Evolutionary conservation across 2,797 vertebrate genomes (phyloP).

Genomic region (Takifugu ocellatus): DNA sequence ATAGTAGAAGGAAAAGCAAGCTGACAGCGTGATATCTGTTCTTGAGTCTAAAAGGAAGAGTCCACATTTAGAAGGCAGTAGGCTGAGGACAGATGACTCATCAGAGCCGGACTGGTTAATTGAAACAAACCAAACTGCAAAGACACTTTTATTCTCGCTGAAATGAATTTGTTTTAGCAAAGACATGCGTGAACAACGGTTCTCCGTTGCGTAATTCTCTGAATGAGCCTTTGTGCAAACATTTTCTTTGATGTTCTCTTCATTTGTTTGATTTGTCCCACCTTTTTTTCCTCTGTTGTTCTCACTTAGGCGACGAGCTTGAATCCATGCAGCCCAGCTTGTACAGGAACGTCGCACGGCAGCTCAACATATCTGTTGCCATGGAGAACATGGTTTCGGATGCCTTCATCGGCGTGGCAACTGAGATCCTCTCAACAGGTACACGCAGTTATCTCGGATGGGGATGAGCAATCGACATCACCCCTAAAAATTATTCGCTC

Average conservation of each 20-base stretch:
- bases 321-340: conserved; percentile 89
- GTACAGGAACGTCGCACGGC: conserved; percentile 89
- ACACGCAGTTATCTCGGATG: conserved; percentile 12
- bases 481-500: no score
- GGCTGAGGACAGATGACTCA: conserved; percentile 15
- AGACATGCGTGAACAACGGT: no score
- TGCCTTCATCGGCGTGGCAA: conserved; percentile 89
- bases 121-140: conserved; percentile 2
- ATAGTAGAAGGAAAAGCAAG: no score
- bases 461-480: no score
- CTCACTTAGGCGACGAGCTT: conserved; percentile 85
- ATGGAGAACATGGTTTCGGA: conserved; percentile 89
- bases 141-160: background rate
- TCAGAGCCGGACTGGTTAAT: background rate
- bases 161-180: background rate
- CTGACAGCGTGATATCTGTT: background rate
- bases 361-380: conserved; percentile 89
- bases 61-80: conserved; percentile 16
- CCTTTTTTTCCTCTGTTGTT: conserved; percentile 45
- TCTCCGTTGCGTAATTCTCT: no score
- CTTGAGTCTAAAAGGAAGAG: conserved; percentile 4
- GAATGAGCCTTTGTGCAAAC: background rate
- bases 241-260: conserved; percentile 7
- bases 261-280: background rate
- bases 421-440: conserved; percentile 94